phyloP scores from a whole-genome alignment of 92 coral and sea anemone genomes.

The Paragorgia papillata region DNA sequence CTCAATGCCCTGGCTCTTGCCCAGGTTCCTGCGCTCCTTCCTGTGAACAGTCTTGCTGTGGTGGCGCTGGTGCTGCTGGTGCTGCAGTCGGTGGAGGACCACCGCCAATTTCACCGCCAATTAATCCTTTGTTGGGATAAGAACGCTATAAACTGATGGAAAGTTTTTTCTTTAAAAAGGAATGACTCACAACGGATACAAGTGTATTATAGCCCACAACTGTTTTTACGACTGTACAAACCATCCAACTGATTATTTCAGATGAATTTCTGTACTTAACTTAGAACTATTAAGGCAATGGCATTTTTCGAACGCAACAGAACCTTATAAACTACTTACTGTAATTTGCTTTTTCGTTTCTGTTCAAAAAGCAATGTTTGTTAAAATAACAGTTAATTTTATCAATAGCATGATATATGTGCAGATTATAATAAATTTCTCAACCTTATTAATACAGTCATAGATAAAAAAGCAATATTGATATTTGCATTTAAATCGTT shows the following conservation, averaged over 20 bases:
- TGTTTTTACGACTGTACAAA: neutral
- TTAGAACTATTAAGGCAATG: no score
- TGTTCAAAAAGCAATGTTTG: no score
- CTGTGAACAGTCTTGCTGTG: constrained; percentile 26
- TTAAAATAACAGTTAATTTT: no score
- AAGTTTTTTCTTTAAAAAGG: neutral
- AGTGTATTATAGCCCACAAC: neutral
- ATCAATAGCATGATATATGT: no score
- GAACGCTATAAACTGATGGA: neutral
- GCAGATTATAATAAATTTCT: no score
- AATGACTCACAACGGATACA: neutral
- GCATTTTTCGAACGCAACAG: no score
- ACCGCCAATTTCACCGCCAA: no score
- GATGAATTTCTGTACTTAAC: neutral
- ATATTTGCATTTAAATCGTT: no score
- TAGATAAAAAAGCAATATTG: no score
- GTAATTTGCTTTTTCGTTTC: no score
- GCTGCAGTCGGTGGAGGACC: constrained; percentile 11
- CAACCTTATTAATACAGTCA: no score
- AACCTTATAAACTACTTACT: no score
- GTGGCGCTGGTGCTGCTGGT: constrained; percentile 7
- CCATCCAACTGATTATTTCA: neutral
- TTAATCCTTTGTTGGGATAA: neutral
- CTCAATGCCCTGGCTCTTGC: constrained; percentile 38
- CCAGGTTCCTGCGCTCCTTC: constrained; percentile 44